phyloP scores from a whole-genome alignment of 2,113 vertebrate genomes.

The Sceloporus undulatus region DNA sequence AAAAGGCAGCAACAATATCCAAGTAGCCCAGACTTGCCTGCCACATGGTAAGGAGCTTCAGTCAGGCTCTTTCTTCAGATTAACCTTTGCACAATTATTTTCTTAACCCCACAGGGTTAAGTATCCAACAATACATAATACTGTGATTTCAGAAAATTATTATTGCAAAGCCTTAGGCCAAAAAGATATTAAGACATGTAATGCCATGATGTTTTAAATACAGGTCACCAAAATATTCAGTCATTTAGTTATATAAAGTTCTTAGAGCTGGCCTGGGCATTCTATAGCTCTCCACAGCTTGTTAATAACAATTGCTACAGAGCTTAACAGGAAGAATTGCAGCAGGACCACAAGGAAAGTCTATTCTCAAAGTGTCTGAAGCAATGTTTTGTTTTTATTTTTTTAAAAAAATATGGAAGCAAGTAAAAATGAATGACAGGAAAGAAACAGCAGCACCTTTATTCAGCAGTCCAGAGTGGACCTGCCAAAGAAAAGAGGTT shows the following conservation, averaged over 20 bases:
- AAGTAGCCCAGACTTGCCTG: neutral
- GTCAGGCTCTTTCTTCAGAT: neutral
- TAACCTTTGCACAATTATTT: neutral
- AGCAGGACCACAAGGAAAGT: neutral
- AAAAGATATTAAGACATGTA: neutral
- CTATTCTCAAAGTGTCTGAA: neutral
- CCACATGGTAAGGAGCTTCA: neutral
- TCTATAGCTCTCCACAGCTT: neutral
- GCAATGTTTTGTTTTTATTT: neutral
- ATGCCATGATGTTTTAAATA: neutral
- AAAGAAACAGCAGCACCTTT: neutral
- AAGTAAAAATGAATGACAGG: neutral
- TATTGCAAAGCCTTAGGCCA: neutral
- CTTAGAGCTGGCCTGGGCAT: neutral
- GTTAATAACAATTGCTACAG: neutral
- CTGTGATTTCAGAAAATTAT: neutral
- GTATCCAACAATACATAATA: too few relatives aligned
- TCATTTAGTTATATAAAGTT: neutral
- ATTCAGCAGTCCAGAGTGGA: constrained; percentile 11
- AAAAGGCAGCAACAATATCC: neutral
- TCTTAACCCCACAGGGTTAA: neutral
- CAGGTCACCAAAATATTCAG: neutral
- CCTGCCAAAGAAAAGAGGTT: constrained; percentile 17
- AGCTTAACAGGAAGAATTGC: neutral
- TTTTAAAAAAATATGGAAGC: neutral